Conservation (phyloP, 2,797 vertebrate species). For the Anguilla anguilla region DNA sequence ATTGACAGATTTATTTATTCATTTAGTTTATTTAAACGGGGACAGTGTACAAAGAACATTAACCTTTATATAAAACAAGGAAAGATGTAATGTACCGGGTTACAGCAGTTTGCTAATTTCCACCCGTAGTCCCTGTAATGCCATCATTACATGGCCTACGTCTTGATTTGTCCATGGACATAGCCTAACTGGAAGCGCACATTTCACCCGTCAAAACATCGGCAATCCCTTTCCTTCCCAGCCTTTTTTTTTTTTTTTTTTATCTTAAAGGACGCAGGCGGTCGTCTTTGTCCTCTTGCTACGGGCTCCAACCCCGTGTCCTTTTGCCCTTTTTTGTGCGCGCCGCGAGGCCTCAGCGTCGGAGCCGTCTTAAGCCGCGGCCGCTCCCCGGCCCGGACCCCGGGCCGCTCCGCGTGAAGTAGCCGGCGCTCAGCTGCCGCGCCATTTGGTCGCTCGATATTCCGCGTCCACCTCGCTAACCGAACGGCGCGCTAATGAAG, state of each 20-base stretch:
- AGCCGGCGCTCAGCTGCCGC: slow-evolving; percentile 62
- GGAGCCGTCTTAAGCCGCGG: slow-evolving; percentile 42
- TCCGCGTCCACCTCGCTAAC: slow-evolving; percentile 55
- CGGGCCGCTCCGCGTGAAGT: slow-evolving; percentile 62
- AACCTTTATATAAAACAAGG: too few species aligned
- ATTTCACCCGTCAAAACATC: neutral
- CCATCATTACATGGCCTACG: too few species aligned
- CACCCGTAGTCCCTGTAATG: too few species aligned
- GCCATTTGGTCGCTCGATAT: slow-evolving; percentile 62
- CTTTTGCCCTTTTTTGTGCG: slow-evolving; percentile 17
- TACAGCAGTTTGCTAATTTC: too few species aligned
- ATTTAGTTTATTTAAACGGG: too few species aligned
- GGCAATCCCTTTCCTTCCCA: neutral
- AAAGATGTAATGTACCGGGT: too few species aligned
- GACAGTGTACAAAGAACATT: too few species aligned
- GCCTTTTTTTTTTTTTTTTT: too few species aligned
- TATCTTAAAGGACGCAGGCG: neutral
- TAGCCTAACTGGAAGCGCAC: neutral
- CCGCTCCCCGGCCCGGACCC: slow-evolving; percentile 61
- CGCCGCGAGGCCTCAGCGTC: slow-evolving; percentile 51
- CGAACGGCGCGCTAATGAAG: slow-evolving; percentile 37
- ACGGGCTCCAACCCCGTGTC: neutral
- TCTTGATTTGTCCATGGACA: too few species aligned
- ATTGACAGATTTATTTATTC: too few species aligned
- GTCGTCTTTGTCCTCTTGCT: neutral